phyloP scores from a whole-genome alignment of 2,888 invertebrate genomes.

The Xylota segnis region DNA sequence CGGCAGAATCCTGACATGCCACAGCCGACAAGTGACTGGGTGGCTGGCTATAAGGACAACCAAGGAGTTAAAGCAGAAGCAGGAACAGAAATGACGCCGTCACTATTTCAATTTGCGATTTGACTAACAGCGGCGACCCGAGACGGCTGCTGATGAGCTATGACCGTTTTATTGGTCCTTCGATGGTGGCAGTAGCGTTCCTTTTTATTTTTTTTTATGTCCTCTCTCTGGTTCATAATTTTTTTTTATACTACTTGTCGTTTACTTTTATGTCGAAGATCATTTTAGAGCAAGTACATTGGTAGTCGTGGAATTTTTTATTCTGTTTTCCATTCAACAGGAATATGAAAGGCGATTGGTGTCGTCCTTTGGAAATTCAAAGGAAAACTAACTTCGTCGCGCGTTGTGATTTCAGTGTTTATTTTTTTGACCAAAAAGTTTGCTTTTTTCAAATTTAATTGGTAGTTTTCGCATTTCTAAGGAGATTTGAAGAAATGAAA shows the following conservation, averaged over 20 bases:
- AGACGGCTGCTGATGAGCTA: conserved; percentile 55
- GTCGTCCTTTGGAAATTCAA: conserved; percentile 37
- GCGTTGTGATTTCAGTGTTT: conserved; percentile 29
- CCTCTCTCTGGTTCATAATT: conserved; percentile 9
- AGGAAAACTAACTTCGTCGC: conserved; percentile 22
- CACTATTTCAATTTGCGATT: conserved; percentile 61
- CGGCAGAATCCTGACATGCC: conserved; percentile 7
- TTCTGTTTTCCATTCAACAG: conserved; percentile 46
- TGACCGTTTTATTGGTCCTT: conserved; percentile 54
- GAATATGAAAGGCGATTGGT: conserved; percentile 47
- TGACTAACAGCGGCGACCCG: conserved; percentile 44
- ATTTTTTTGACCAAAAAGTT: conserved; percentile 25
- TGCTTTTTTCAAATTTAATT: conserved; percentile 30
- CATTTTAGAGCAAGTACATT: conserved; percentile 10
- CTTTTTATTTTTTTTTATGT: conserved; percentile 11
- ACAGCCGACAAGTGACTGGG: neutral
- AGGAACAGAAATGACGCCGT: conserved; percentile 37
- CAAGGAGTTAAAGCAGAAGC: conserved; percentile 25
- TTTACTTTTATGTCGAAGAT: conserved; percentile 39
- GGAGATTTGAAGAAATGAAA: conserved; percentile 23
- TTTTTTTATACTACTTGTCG: conserved; percentile 4
- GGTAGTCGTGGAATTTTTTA: conserved; percentile 12
- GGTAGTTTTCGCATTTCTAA: conserved; percentile 25
- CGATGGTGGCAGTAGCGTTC: conserved; percentile 15
- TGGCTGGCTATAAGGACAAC: conserved; percentile 1